These are phyloP conservation scores for Labroides dimidiatus DNA, from an alignment of 2,797 vertebrate species.

Conservation along the genomic window DNA sequence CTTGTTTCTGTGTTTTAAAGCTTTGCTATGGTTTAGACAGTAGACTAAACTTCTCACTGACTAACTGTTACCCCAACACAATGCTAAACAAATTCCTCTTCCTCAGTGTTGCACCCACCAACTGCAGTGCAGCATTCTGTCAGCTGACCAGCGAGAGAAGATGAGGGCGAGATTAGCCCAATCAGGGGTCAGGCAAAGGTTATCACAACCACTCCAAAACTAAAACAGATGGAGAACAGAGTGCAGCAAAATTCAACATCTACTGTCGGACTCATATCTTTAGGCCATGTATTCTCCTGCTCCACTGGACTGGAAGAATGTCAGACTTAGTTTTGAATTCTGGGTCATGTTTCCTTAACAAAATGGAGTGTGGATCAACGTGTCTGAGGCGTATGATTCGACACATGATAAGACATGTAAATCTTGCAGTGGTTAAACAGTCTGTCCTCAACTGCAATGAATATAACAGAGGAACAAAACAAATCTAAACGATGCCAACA, in stretches of 20 bases:
- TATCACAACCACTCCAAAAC: constrained; percentile 85
- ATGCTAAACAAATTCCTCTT: constrained; percentile 74
- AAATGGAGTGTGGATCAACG: constrained; percentile 51
- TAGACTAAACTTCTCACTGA: constrained; percentile 77
- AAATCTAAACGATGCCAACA: constrained; percentile 11
- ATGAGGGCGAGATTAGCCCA: constrained; percentile 80
- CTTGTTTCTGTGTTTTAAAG: constrained; percentile 65
- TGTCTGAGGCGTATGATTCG: constrained; percentile 36
- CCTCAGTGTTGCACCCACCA: constrained; percentile 58
- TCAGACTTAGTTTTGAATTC: constrained; percentile 68
- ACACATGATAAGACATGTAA: constrained; percentile 58
- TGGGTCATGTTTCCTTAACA: constrained; percentile 66
- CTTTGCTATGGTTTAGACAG: constrained; percentile 71
- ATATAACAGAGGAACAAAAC: not conserved
- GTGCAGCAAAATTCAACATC: constrained; percentile 67
- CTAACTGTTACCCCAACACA: constrained; percentile 72
- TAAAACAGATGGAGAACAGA: constrained; percentile 84
- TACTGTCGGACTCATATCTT: constrained; percentile 72
- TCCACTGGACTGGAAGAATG: constrained; percentile 67
- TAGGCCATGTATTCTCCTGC: constrained; percentile 68
- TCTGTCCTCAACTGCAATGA: not conserved
- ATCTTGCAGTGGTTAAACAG: constrained; percentile 19
- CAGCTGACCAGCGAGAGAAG: constrained; percentile 78
- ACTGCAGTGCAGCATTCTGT: constrained; percentile 56
- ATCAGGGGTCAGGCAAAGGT: constrained; percentile 82